A percentile compares a stretch with the other conserved stretches of the same genome.
Evolutionary conservation across 2,113 vertebrate genomes (phyloP).

Genomic region (Lucifuga dentata): DNA sequence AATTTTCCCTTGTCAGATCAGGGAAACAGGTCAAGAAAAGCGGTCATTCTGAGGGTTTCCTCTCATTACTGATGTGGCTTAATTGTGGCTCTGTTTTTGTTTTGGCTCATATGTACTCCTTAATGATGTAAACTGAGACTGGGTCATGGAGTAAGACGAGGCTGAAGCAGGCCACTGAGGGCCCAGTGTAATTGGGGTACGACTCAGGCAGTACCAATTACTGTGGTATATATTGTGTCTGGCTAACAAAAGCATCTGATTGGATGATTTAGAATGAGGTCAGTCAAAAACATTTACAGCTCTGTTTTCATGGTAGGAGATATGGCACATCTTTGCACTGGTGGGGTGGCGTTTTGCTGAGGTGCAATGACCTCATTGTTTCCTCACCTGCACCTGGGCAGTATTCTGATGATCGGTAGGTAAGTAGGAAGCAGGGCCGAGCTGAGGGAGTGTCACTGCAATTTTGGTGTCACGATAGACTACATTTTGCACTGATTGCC

Average conservation of each 20-base stretch:
- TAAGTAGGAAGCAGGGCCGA: too few species aligned
- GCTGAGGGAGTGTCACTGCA: too few species aligned
- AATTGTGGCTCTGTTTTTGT: constrained; percentile 55
- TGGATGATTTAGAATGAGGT: constrained; percentile 28
- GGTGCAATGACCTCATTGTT: too few species aligned
- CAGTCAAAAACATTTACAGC: constrained; percentile 12
- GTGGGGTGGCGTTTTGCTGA: too few species aligned
- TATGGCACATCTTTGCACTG: too few species aligned
- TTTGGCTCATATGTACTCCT: constrained; percentile 58
- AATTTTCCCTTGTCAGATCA: constrained; percentile 20
- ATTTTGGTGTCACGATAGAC: too few species aligned
- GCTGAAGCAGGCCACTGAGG: constrained; percentile 50
- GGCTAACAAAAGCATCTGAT: constrained; percentile 34
- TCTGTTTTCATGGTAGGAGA: background rate
- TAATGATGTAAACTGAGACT: constrained; percentile 62
- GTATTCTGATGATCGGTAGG: too few species aligned
- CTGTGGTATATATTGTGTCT: constrained; percentile 41
- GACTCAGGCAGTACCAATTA: constrained; percentile 53
- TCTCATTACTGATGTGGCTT: constrained; percentile 56
- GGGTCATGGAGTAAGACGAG: constrained; percentile 38
- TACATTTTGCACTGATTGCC: too few species aligned
- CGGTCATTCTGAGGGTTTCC: constrained; percentile 50
- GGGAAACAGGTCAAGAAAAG: constrained; percentile 55
- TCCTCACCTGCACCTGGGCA: too few species aligned
- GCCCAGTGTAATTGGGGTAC: constrained; percentile 60